Base-by-base conservation (phyloP, 1,140 invertebrate genomes). In the Drosophila kurseongensis region DNA sequence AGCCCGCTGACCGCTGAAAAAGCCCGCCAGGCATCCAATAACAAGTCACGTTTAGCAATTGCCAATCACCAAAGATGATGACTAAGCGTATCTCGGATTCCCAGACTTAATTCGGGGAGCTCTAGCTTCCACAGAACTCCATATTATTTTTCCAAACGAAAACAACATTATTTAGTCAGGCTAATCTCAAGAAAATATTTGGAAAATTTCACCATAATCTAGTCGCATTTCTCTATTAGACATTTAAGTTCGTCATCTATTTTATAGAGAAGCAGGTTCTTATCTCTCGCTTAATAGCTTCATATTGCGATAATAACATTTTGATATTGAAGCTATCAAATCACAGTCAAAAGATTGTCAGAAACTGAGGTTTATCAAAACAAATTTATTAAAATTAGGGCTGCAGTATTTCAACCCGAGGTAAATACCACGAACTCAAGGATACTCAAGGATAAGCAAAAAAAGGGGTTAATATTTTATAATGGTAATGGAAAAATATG, bases 11-110 rank as follows among this genome's bases (percentile, higher is more conserved):
- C 16, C 66, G 16, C 50, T 13, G 12, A 45, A 52, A 40, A 52
- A 40, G 60, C 68, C 55, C 41, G 38, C 50, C 41, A 75, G 77
- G 75, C 68, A 79, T 79, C 66, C 72, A 63, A 84, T 79, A 71
- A 66, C 75, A 83, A 75, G 75, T 88, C 83, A 88, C 78, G 79
- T 83, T 88, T 83, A 44, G 66, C 75, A 72, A 72, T 68, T 41
- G 41, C 42, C 59, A 59, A 59, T 68, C 23, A 42, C 47, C 51
- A 52, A 36, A 58, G 54, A 55, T 68, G 54, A 75, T 78, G 79
- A 82, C 69, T 58, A 66, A 77, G 77, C 66, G 42, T 50, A 66
- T 55, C 41, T 45, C 40, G 50, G 65, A 61, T 54, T 77, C 65
- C 62, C 51, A 12, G 63, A 40, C 51, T n/a, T n/a, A 12, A 29